These are phyloP conservation scores for Amblyjoppa proteus DNA, from an alignment of 2,888 invertebrate genomes.

Conservation along the genomic window DNA sequence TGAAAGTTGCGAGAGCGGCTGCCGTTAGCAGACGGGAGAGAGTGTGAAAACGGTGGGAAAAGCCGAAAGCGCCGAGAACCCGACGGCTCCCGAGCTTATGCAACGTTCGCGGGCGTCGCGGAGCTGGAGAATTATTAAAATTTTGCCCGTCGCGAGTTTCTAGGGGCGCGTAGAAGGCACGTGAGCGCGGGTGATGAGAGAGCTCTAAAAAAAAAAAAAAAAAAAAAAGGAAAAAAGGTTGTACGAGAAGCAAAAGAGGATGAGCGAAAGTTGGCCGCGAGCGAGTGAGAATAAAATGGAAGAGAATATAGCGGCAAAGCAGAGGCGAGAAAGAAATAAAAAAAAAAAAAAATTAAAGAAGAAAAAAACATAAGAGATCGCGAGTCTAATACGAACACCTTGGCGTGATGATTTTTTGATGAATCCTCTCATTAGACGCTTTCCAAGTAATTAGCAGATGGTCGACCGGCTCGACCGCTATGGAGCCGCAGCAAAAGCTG, in stretches of 20 bases:
- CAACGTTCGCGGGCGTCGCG: constrained; percentile 16
- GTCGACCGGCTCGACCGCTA: constrained; percentile 13
- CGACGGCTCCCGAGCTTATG: constrained; percentile 43
- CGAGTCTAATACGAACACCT: constrained; percentile 25
- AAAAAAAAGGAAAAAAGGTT: background rate
- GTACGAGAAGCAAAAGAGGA: background rate
- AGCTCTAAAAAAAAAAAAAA: background rate
- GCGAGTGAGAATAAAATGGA: constrained; percentile 15
- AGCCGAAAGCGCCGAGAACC: constrained; percentile 52
- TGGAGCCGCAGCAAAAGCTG: constrained; percentile 12
- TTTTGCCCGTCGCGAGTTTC: constrained; percentile 53
- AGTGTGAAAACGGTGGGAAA: constrained; percentile 37
- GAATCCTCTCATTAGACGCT: constrained; percentile 78
- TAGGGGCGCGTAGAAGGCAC: constrained; percentile 25
- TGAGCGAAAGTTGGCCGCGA: constrained; percentile 40
- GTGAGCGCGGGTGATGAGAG: constrained; percentile 35
- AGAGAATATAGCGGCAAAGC: constrained; percentile 10
- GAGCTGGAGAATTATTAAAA: constrained; percentile 69
- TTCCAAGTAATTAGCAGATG: constrained; percentile 76
- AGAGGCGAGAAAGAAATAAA: background rate
- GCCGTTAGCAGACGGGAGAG: constrained; percentile 15
- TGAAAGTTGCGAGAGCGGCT: constrained; percentile 37
- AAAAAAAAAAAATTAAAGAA: constrained; percentile 3
- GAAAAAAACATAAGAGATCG: constrained; percentile 6
- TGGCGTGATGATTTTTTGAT: constrained; percentile 80